A percentile compares a stretch with the other conserved stretches of the same genome.
Conservation (phyloP, 2,888 invertebrate species). For the Itoplectis maculator region DNA sequence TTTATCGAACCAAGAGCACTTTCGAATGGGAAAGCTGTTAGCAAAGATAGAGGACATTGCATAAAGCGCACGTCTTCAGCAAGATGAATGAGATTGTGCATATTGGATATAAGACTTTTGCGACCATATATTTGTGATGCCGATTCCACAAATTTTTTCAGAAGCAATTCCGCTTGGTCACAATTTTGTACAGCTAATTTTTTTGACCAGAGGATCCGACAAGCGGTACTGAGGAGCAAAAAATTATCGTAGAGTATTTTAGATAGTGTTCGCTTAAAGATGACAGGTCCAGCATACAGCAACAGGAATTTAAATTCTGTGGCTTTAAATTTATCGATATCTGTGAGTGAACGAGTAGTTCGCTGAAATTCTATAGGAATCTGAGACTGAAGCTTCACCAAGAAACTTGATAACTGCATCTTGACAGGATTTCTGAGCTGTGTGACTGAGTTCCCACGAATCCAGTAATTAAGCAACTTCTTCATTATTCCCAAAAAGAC, state of each 20-base stretch:
- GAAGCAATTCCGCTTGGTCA: constrained; percentile 30
- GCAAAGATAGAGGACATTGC: constrained; percentile 44
- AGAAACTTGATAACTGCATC: constrained; percentile 5
- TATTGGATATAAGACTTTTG: constrained; percentile 53
- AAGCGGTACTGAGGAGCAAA: constrained; percentile 24
- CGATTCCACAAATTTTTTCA: constrained; percentile 24
- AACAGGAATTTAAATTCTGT: constrained; percentile 47
- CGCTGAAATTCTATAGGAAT: constrained; percentile 43
- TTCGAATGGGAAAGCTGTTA: constrained; percentile 52
- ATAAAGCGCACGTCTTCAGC: too few relatives aligned
- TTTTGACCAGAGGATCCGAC: constrained; percentile 6
- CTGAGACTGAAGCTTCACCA: constrained; percentile 33
- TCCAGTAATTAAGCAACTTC: constrained; percentile 18
- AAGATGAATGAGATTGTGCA: constrained; percentile 62
- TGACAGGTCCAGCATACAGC: constrained; percentile 37
- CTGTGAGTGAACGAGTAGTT: constrained; percentile 30
- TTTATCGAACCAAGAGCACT: constrained; percentile 8
- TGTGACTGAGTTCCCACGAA: background rate
- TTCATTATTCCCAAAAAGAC: constrained; percentile 36
- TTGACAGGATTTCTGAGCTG: constrained; percentile 12
- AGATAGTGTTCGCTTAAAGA: constrained; percentile 27
- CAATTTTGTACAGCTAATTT: constrained; percentile 6
- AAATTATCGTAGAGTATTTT: background rate
- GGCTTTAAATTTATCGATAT: constrained; percentile 44
- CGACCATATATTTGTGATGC: constrained; percentile 28